Base-by-base conservation (phyloP, 2,888 invertebrate species). In the Pinctada fucata region DNA sequence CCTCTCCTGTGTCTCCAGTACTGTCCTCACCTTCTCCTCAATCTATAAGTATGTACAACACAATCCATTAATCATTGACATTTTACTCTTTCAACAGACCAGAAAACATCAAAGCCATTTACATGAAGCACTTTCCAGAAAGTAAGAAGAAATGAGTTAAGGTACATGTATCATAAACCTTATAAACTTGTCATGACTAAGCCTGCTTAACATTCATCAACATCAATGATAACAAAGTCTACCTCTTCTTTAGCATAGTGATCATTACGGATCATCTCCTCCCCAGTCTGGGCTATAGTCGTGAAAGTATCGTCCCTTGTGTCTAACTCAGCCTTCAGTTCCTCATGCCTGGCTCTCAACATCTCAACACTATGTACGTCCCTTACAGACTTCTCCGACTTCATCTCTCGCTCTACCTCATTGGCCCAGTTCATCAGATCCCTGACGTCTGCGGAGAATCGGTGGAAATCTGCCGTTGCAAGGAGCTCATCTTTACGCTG, bases 291-390 rank as follows among this genome's bases (percentile, higher is more conserved):
- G 89, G 99, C 96, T 93, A 99, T 99, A 13, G 96, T 96, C 4
- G 96, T 95, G 93, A 99, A 97, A 93, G 97, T 99, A 92, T 99
- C 99, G 92, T 99, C 98, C 88, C 99, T 95, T 0, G 99, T 97
- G 91, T 99, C 99, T 87, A 99, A 98, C 94, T 99, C 99, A 2
- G 99, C 98, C 93, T 98, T 98, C 80, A 99, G 94, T 84, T 97
- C 97, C 92, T 99, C 98, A 93, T 99, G 99, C 93, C 99, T 98
- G 93, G 99, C 99, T 97, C 99, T 98, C 75, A 99, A 94, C 47
- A 99, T 94, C 91, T 99, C 99, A 3, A 99, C 99, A 70, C 99
- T 99, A 89, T 97, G 97, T 0, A 99, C 98, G 91, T 98, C 98
- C 65, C 97, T 94, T 0, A 93, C 92, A 90, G 96, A 96, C 87